Evolutionary conservation across 2,888 invertebrate genomes (phyloP).

Genomic region (Himalopsyche japonica): DNA sequence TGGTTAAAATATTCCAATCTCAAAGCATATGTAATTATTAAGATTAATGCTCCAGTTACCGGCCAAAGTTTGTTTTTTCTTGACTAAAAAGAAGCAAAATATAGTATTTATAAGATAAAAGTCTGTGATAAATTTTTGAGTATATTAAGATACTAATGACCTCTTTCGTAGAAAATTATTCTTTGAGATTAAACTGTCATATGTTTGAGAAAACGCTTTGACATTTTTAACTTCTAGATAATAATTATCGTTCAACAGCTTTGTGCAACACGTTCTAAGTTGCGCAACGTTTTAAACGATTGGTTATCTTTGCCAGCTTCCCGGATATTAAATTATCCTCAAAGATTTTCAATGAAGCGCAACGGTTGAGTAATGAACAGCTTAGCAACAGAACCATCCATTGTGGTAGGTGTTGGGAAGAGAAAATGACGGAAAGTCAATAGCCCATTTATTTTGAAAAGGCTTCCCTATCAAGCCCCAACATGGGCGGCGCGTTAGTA

Average conservation of each 20-base stretch:
- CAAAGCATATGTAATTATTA: too few species aligned
- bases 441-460: not conserved
- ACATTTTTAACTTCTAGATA: not conserved
- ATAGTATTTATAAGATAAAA: not conserved
- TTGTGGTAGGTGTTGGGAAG: not conserved
- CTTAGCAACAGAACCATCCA: not conserved
- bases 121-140: not conserved
- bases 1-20: too few species aligned
- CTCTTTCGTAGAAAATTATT: not conserved
- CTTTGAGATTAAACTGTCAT: not conserved
- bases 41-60: too few species aligned
- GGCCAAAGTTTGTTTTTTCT: too few species aligned
- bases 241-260: not conserved
- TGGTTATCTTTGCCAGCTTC: not conserved
- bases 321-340: not conserved
- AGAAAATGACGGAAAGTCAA: not conserved
- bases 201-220: not conserved
- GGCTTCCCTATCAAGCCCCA: not conserved
- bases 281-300: not conserved
- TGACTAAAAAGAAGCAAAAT: too few species aligned
- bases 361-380: not conserved
- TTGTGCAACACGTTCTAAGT: not conserved
- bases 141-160: not conserved
- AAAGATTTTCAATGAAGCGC: not conserved
- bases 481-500: not conserved